phyloP scores from a whole-genome alignment of 2,888 invertebrate genomes.

The Lumbricus terrestris region DNA sequence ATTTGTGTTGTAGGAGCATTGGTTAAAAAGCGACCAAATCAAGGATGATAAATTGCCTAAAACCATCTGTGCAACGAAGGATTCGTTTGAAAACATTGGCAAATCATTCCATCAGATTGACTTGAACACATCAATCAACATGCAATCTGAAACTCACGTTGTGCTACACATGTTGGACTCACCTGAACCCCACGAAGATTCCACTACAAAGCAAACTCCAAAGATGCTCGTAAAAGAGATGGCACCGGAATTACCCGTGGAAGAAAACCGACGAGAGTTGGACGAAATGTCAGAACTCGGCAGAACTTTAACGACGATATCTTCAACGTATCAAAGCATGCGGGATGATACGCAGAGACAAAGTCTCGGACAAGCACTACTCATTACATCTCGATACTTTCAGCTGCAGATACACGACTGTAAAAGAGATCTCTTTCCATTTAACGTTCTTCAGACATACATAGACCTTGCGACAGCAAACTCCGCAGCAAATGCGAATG shows the following conservation, averaged over 20 bases:
- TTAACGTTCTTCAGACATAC: not conserved
- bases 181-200: not conserved
- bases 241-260: not conserved
- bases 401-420: not conserved
- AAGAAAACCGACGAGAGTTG: not conserved
- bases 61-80: slow-evolving; percentile 3
- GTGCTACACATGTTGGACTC: not conserved
- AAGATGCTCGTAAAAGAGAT: not conserved
- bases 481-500: not conserved
- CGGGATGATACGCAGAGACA: not conserved
- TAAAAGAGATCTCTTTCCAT: not conserved
- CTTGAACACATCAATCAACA: not conserved
- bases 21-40: not conserved
- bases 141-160: not conserved
- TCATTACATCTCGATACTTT: not conserved
- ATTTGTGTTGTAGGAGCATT: not conserved
- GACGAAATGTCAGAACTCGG: not conserved
- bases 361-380: not conserved
- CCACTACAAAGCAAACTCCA: not conserved
- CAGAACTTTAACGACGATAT: not conserved
- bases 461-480: not conserved
- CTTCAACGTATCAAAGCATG: not conserved
- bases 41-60: not conserved
- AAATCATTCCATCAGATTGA: not conserved
- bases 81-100: not conserved